Conservation (phyloP, 2,797 vertebrate genomes). For the Hemitrygon akajei region DNA sequence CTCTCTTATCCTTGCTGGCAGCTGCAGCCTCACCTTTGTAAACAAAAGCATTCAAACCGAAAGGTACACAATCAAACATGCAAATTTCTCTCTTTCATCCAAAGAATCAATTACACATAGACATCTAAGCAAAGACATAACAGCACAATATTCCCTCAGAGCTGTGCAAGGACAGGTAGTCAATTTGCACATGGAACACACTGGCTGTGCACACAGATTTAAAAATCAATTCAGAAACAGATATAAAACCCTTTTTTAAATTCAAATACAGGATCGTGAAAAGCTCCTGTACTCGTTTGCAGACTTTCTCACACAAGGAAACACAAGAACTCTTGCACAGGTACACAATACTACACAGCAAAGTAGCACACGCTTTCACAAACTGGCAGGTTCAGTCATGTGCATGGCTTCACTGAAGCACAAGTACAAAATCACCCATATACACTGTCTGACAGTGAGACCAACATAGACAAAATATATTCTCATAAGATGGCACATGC, state of each 20-base stretch:
- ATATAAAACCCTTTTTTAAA: not conserved
- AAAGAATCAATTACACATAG: not conserved
- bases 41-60: not conserved
- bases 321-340: not conserved
- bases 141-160: not conserved
- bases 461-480: not conserved
- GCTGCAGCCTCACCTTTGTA: conserved; percentile 6
- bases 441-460: not conserved
- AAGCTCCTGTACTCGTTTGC: not conserved
- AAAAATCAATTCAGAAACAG: not conserved
- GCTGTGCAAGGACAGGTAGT: not conserved
- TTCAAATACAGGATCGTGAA: not conserved
- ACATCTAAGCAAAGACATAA: not conserved
- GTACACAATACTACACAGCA: not conserved
- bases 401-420: not conserved
- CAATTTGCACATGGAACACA: not conserved
- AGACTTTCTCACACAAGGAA: not conserved
- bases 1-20: not conserved
- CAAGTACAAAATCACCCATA: not conserved
- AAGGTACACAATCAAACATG: not conserved
- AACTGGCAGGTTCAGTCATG: not conserved
- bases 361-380: not conserved
- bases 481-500: no score
- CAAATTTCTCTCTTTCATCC: conserved; percentile 9
- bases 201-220: no score